A percentile compares a stretch with the other conserved stretches of the same genome.
Conservation (phyloP, 2,888 invertebrate genomes). For the Leucozona laternaria region DNA sequence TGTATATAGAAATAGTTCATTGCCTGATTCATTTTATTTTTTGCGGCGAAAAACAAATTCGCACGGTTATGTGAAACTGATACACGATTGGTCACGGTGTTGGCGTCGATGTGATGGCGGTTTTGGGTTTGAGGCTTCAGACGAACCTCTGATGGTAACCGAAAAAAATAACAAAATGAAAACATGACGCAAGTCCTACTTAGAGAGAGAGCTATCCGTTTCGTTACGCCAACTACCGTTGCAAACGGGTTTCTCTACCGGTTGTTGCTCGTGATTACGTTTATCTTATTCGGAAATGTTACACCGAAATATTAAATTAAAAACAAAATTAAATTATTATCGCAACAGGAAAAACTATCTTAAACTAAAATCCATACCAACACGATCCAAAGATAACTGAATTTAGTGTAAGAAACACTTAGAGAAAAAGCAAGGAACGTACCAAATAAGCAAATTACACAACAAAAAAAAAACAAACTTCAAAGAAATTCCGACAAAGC, state of each 20-base stretch:
- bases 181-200: constrained; percentile 54
- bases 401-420: constrained; percentile 49
- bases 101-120: too few species aligned
- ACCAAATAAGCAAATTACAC: not conserved
- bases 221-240: constrained; percentile 60
- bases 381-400: constrained; percentile 26
- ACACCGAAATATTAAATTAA: not conserved
- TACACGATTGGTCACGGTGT: constrained; percentile 17
- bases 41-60: constrained; percentile 27
- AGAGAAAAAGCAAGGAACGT: not conserved
- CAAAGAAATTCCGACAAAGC: too few species aligned
- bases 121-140: not conserved
- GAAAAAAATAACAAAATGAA: constrained; percentile 13
- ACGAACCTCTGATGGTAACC: constrained; percentile 7
- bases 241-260: constrained; percentile 46
- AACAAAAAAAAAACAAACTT: too few species aligned
- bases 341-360: constrained; percentile 26
- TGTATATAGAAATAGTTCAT: constrained; percentile 55
- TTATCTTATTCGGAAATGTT: constrained; percentile 70
- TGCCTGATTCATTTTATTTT: constrained; percentile 33
- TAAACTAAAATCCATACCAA: constrained; percentile 4
- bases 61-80: constrained; percentile 60
- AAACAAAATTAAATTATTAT: constrained; percentile 13
- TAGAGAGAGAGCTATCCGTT: constrained; percentile 4
- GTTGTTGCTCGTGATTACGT: constrained; percentile 28